These are phyloP conservation scores for Druon quercuslanigerum DNA, from an alignment of 1,140 invertebrate species.

Conservation along the genomic window DNA sequence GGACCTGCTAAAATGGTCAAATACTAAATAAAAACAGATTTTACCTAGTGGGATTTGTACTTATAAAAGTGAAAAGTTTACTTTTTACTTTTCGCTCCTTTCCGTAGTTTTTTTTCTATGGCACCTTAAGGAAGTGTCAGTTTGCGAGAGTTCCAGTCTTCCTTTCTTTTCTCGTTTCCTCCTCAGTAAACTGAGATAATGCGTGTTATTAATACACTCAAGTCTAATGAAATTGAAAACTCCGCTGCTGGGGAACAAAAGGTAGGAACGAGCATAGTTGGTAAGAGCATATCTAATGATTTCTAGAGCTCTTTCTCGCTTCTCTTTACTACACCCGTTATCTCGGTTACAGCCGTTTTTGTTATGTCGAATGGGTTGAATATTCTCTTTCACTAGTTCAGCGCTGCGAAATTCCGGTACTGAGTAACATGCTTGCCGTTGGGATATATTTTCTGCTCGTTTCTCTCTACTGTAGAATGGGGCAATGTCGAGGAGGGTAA, in stretches of 20 bases:
- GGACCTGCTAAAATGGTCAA: too few species aligned
- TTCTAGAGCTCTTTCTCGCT: constrained; percentile 13
- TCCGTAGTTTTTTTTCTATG: neutral
- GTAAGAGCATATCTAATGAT: constrained; percentile 30
- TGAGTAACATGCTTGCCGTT: neutral
- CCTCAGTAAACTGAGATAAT: constrained; percentile 10
- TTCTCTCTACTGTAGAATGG: neutral
- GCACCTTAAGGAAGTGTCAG: constrained; percentile 27
- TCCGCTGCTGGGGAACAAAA: constrained; percentile 13
- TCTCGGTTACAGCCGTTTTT: constrained; percentile 22
- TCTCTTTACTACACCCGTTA: constrained; percentile 26
- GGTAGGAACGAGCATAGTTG: neutral
- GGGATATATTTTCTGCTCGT: constrained; percentile 9
- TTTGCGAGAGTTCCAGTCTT: neutral
- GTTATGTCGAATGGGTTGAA: constrained; percentile 18
- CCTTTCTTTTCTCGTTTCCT: constrained; percentile 14
- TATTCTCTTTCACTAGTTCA: constrained; percentile 26
- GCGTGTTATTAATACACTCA: constrained; percentile 30
- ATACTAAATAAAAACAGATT: too few species aligned
- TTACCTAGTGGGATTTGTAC: too few species aligned
- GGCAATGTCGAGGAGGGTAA: too few species aligned
- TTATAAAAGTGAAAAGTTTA: neutral
- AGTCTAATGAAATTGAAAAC: constrained; percentile 29
- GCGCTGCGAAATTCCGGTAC: constrained; percentile 7
- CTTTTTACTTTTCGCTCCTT: neutral